Conservation (phyloP, 2,888 invertebrate genomes). For the Fissipunctia ypsillon region DNA sequence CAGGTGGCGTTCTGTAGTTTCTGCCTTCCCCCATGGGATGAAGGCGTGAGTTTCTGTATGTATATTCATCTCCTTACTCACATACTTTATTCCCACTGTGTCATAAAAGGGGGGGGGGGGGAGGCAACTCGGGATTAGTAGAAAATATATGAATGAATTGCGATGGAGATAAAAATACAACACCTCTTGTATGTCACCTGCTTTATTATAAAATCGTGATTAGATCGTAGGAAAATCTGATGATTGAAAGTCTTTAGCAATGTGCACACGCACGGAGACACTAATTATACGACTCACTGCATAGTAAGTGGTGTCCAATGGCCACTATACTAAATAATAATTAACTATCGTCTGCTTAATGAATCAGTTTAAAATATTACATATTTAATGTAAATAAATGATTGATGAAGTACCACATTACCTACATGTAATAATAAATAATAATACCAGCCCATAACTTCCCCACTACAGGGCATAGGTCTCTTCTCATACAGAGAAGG, state of each 20-base stretch:
- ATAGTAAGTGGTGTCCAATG: not conserved
- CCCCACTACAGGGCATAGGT: too few relatives aligned
- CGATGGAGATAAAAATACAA: not conserved
- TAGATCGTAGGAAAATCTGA: conserved; percentile 42
- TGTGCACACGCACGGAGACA: conserved; percentile 25
- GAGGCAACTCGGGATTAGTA: too few relatives aligned
- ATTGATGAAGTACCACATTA: too few relatives aligned
- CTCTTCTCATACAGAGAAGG: too few relatives aligned
- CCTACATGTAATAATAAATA: too few relatives aligned
- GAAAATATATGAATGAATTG: not conserved
- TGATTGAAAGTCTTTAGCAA: conserved; percentile 47
- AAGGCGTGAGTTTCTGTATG: too few relatives aligned
- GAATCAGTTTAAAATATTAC: not conserved
- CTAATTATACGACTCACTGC: conserved; percentile 19
- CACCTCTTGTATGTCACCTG: not conserved
- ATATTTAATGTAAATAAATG: too few relatives aligned
- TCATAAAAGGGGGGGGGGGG: not conserved
- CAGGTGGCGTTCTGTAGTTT: too few relatives aligned
- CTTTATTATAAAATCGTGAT: conserved; percentile 49
- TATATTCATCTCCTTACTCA: not conserved
- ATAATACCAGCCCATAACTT: not conserved
- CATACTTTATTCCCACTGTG: not conserved
- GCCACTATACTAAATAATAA: not conserved
- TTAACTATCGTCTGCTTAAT: not conserved
- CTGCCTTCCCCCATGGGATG: too few relatives aligned